Evolutionary conservation across 2,113 vertebrate genomes (phyloP).

Genomic region (Poeciliopsis occidentalis): DNA sequence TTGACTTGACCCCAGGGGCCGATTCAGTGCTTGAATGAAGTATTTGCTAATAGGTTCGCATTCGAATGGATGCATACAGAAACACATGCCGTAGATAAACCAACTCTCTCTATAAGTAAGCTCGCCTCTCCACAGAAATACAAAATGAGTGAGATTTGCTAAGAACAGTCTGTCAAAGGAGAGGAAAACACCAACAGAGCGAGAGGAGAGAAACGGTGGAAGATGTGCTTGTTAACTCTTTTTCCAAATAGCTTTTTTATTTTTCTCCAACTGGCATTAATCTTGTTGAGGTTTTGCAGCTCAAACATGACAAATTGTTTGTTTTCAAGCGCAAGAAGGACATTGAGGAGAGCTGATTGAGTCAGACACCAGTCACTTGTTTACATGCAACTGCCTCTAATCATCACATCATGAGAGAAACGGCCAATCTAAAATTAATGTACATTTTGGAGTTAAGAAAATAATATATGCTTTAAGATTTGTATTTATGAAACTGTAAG

Average conservation of each 20-base stretch:
- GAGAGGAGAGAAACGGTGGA: slow-evolving; percentile 19
- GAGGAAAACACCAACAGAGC: not conserved
- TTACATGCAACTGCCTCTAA: slow-evolving; percentile 37
- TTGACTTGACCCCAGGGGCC: slow-evolving; percentile 34
- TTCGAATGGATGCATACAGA: not conserved
- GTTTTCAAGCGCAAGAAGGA: slow-evolving; percentile 36
- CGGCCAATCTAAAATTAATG: not conserved
- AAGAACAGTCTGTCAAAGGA: slow-evolving; percentile 23
- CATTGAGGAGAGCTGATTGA: slow-evolving; percentile 22
- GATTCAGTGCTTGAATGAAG: slow-evolving; percentile 52
- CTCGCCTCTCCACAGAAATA: slow-evolving; percentile 15
- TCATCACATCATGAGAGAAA: slow-evolving; percentile 30
- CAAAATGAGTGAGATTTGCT: slow-evolving; percentile 45
- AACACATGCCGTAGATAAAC: not conserved
- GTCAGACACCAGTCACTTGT: slow-evolving; percentile 38
- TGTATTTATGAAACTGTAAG: no score
- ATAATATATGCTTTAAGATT: no score
- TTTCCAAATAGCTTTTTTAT: slow-evolving; percentile 38
- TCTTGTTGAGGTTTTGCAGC: slow-evolving; percentile 23
- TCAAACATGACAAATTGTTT: slow-evolving; percentile 40
- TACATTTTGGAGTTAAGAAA: no score
- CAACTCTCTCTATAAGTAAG: slow-evolving; percentile 19
- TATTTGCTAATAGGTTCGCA: slow-evolving; percentile 33
- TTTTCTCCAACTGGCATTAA: slow-evolving; percentile 40
- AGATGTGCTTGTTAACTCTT: slow-evolving; percentile 29